Percentiles rank a stretch among this genome's conserved stretches.
Evolutionary conservation across 2,888 invertebrate species (phyloP).

Genomic region (Peribatodes rhomboidaria): DNA sequence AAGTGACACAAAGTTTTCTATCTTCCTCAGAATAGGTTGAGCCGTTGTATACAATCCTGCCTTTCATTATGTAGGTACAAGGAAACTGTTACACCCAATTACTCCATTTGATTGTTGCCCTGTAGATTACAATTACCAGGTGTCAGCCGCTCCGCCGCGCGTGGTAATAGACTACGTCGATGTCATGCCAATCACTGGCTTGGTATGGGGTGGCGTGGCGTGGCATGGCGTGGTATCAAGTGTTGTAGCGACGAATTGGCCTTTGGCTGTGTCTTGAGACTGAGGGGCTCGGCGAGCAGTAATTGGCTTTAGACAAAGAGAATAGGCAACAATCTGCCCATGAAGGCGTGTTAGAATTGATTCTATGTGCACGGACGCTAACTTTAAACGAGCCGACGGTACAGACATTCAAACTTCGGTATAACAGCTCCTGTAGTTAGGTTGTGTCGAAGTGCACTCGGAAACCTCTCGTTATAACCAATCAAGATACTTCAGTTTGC

Average conservation of each 20-base stretch:
- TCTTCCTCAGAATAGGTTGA: neutral
- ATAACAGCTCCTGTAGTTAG: neutral
- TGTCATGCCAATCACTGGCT: constrained; percentile 25
- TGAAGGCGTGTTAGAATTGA: neutral
- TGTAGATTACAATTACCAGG: constrained; percentile 51
- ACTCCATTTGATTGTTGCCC: constrained; percentile 41
- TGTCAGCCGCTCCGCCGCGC: constrained; percentile 48
- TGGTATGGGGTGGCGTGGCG: neutral
- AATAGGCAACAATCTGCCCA: neutral
- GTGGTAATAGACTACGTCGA: constrained; percentile 38
- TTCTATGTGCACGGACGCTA: neutral
- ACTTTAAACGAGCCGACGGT: neutral
- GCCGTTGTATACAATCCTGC: neutral
- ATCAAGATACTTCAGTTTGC: neutral
- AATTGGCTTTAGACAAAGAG: constrained; percentile 9
- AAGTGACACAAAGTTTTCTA: too few species aligned
- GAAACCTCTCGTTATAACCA: constrained; percentile 1
- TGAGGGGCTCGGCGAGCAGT: constrained; percentile 3
- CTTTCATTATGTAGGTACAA: neutral
- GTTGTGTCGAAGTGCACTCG: neutral
- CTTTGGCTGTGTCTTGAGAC: constrained; percentile 22
- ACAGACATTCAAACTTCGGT: neutral
- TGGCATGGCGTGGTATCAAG: constrained; percentile 4
- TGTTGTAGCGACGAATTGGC: constrained; percentile 10
- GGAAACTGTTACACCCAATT: constrained; percentile 32